Evolutionary conservation across 2,113 vertebrate genomes (phyloP).

Genomic region (Bucco capensis): DNA sequence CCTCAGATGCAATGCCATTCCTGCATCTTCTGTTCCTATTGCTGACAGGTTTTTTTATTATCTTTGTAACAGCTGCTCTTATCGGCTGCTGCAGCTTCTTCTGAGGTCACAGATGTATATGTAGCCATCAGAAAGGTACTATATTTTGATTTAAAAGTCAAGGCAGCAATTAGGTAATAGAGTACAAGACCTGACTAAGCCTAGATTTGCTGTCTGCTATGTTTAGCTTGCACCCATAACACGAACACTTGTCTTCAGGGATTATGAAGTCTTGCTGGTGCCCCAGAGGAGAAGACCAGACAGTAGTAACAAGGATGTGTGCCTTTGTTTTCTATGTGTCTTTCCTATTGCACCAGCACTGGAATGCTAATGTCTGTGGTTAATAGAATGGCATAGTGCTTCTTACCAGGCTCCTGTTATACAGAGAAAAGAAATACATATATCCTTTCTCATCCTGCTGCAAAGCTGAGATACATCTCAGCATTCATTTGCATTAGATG

Average conservation of each 20-base stretch:
- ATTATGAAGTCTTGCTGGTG: neutral
- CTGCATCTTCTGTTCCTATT: neutral
- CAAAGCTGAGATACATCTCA: neutral
- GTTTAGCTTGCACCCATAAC: neutral
- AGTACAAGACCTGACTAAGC: neutral
- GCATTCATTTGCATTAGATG: neutral
- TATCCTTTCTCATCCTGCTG: neutral
- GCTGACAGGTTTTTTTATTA: neutral
- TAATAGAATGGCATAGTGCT: neutral
- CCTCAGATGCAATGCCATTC: neutral
- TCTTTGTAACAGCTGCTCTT: neutral
- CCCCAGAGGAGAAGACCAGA: constrained; percentile 1
- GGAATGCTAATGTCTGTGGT: neutral
- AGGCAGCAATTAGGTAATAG: neutral
- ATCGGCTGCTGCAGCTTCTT: neutral
- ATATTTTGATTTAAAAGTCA: neutral
- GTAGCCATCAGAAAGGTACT: neutral
- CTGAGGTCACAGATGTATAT: neutral
- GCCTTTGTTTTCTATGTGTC: neutral
- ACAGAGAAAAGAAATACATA: neutral
- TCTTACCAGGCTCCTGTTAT: neutral
- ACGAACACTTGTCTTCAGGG: neutral
- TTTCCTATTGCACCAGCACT: neutral
- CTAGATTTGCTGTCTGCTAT: neutral
- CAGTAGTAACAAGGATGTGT: neutral